Evolutionary conservation across 1,140 invertebrate genomes (phyloP), one percentile per base, ranked within the genome.

Genomic region (Harpegnathos saltator): DNA sequence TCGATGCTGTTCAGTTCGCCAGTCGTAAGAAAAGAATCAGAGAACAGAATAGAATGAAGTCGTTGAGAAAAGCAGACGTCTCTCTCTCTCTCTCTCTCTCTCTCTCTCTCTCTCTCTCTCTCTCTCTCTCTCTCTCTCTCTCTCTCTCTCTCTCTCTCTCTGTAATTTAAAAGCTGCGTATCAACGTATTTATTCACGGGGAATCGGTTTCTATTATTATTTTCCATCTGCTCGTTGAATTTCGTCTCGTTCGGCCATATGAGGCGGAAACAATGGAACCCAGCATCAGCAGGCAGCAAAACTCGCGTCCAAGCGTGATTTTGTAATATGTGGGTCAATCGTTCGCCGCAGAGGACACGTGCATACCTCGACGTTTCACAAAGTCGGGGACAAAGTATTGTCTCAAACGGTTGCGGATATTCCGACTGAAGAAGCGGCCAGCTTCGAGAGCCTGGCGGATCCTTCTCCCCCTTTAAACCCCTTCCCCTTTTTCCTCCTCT

Each of bases 241-340:
- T 71, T 71, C 44, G 38, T 58, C 58, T 0, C 7, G 54, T 48
- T 1, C 22, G 50, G 56, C 9, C 24, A 24, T 58, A 71, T 14
- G 12, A 3, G 33, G 33, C 54, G 38, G 38, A 77, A 54, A 58
- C 52, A 78, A 78, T 68, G 29, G 58, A 80, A n/a, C 19, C n/a
- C 17, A 12, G 3, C 52, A 69, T 58, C 22, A 14, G 7, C 17
- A 29, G 15, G 22, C 24, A 24, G 52, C 52, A 26, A 69, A 58
- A 78, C 22, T 82, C 59, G 17, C 24, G 22, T 33, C 5, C 68
- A 22, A 11, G 17, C 22, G 29, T n/a, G 22, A 73, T 81, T 72
- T 50, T 50, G 38, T 62, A 54, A 74, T 38, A 52, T 48, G 24
- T 56, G 56, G 71, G 54, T 73, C 56, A 73, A 73, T 73, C 52